phyloP scores from a whole-genome alignment of 2,797 vertebrate species.

The Leptodactylus fallax region DNA sequence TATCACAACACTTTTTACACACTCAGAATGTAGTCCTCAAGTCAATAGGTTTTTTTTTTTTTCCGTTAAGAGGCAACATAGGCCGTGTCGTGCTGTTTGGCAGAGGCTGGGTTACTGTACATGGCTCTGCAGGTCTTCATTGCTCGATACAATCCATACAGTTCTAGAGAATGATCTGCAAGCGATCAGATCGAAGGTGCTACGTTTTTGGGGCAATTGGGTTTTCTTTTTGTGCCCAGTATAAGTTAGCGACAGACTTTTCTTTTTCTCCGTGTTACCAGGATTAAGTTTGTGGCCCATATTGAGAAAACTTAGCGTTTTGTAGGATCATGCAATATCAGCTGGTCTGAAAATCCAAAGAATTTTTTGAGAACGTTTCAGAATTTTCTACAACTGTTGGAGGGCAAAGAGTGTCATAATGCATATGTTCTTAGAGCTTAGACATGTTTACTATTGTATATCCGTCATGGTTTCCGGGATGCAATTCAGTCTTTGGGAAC shows the following conservation, averaged over 20 bases:
- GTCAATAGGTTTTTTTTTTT: conserved; percentile 19
- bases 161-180: background rate
- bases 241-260: background rate
- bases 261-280: background rate
- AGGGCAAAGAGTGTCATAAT: background rate
- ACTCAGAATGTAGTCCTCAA: conserved; percentile 1
- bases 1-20: conserved; percentile 54
- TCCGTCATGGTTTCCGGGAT: background rate
- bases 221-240: background rate
- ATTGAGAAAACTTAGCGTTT: background rate
- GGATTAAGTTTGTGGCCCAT: background rate
- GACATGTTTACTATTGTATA: background rate
- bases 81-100: conserved; percentile 39
- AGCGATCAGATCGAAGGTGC: conserved; percentile 2
- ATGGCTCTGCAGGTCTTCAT: conserved; percentile 57
- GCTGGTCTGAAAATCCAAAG: background rate
- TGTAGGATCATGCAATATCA: background rate
- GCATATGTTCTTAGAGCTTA: background rate
- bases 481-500: background rate
- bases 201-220: background rate
- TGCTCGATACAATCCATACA: conserved; percentile 6
- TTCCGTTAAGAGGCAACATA: background rate
- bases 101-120: conserved; percentile 46
- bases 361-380: background rate
- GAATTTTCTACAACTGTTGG: background rate